Conservation (phyloP, 2,888 invertebrate genomes). For the Leptopilina syphax region DNA sequence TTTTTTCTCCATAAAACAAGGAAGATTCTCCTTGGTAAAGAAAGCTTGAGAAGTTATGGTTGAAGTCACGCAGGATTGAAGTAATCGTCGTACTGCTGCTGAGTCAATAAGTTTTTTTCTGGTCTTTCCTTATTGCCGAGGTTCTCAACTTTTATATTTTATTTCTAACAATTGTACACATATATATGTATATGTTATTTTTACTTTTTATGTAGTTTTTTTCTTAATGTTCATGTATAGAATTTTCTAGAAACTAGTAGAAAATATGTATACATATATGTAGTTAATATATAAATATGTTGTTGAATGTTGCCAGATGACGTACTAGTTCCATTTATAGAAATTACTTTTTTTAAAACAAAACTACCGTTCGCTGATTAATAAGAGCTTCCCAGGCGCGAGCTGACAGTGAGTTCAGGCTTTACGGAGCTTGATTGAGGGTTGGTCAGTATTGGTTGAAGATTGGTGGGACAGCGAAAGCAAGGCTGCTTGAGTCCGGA, state of each 20-base stretch:
- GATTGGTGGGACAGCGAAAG: too few relatives aligned
- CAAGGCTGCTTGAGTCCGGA: too few relatives aligned
- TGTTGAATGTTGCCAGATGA: constrained; percentile 9
- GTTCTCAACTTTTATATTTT: constrained; percentile 27
- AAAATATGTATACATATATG: not conserved
- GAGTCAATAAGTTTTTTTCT: constrained; percentile 50
- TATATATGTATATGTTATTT: too few relatives aligned
- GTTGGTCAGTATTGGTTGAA: too few relatives aligned
- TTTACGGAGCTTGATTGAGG: too few relatives aligned
- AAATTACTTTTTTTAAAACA: not conserved
- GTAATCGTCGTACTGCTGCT: constrained; percentile 43
- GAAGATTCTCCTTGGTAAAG: constrained; percentile 42
- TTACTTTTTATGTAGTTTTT: not conserved
- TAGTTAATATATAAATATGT: not conserved
- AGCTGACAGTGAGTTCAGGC: too few relatives aligned
- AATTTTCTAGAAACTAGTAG: constrained; percentile 3
- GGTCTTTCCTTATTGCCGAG: constrained; percentile 24
- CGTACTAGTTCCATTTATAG: constrained; percentile 23
- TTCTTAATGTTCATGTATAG: not conserved
- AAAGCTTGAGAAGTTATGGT: constrained; percentile 37
- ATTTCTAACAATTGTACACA: not conserved
- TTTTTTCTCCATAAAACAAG: constrained; percentile 41
- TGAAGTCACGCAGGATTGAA: constrained; percentile 42
- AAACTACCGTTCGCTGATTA: constrained; percentile 25
- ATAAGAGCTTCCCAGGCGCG: too few relatives aligned